A percentile compares a stretch with the other conserved stretches of the same genome.
Conservation (phyloP, 2,888 invertebrate species). For the Sclerodermus sp. region DNA sequence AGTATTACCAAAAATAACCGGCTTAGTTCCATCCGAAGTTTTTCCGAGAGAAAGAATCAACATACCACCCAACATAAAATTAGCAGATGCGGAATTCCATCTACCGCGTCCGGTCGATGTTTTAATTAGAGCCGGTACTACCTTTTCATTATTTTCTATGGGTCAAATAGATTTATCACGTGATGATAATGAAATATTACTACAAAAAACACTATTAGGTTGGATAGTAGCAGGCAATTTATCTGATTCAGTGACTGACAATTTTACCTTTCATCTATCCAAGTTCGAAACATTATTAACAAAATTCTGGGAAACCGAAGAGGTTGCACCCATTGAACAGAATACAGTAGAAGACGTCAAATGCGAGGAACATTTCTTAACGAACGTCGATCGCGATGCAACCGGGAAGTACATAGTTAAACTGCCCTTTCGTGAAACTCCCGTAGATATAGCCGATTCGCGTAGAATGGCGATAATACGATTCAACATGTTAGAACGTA, state of each 20-base stretch:
- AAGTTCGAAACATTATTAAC: too few relatives aligned
- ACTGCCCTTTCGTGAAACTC: neutral
- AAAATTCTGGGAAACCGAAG: too few relatives aligned
- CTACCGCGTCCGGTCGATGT: slow-evolving; percentile 9
- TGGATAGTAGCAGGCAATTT: too few relatives aligned
- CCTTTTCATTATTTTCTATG: neutral
- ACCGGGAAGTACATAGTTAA: neutral
- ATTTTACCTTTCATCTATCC: too few relatives aligned
- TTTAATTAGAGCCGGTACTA: slow-evolving; percentile 14
- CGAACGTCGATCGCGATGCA: neutral
- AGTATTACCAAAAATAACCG: neutral
- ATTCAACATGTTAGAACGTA: neutral
- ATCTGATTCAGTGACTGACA: too few relatives aligned
- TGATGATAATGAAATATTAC: too few relatives aligned
- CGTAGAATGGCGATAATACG: neutral
- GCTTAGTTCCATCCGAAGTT: neutral
- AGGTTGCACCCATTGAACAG: too few relatives aligned
- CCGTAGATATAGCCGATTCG: neutral
- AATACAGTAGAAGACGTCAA: too few relatives aligned
- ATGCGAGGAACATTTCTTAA: too few relatives aligned
- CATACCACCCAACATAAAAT: slow-evolving; percentile 10
- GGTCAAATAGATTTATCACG: too few relatives aligned
- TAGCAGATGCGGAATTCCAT: slow-evolving; percentile 15
- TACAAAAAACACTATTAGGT: too few relatives aligned
- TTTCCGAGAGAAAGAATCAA: slow-evolving; percentile 6